Evolutionary conservation across 2,113 vertebrate species (phyloP), one percentile per base, ranked within the genome.

Genomic region (Odontesthes bonariensis): DNA sequence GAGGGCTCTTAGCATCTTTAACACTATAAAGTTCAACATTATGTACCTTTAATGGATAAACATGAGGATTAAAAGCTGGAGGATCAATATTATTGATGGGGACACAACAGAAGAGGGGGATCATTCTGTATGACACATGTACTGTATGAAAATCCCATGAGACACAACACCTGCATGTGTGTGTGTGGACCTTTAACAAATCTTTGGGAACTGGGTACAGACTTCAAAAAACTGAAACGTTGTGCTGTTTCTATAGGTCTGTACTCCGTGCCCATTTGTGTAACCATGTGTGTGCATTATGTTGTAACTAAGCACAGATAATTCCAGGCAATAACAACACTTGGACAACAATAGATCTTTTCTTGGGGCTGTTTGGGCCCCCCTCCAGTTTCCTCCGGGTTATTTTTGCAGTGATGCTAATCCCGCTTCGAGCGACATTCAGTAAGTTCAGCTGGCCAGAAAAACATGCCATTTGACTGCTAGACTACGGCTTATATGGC

Each of bases 311-410:
- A 92, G 65, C 75, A 13, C 75, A 70, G 83, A 79, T 92, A 86
- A 93, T 77, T 82, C 86, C 70, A 73, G 16, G 72, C 76, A 80
- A 85, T 86, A 90, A 88, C 86, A 86, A 88, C 86, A 89, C 80
- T 82, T 73, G 65, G 60, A 82, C 83, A 87, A 92, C 92, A 93
- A 92, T 81, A 47, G 88, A 35, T 55, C 86, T 86, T 89, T 92
- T 92, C 83, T 89, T 73, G n/a, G 32, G 68, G 64, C 77, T n/a
- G 35, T 47, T 73, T 90, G 89, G 86, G 7, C 91, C 69, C 47
- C 1, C 4, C 16, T 88, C 87, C 88, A 89, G 73, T 52, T 82
- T 77, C 54, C 75, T 84, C 77, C 0, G 42, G 85, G 81, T 89
- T 91, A 44, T 91, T 91, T 87, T 91, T 91, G 75, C 58, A 10